Conservation (phyloP, 1,140 invertebrate genomes). For the Drosophila ficusphila region DNA sequence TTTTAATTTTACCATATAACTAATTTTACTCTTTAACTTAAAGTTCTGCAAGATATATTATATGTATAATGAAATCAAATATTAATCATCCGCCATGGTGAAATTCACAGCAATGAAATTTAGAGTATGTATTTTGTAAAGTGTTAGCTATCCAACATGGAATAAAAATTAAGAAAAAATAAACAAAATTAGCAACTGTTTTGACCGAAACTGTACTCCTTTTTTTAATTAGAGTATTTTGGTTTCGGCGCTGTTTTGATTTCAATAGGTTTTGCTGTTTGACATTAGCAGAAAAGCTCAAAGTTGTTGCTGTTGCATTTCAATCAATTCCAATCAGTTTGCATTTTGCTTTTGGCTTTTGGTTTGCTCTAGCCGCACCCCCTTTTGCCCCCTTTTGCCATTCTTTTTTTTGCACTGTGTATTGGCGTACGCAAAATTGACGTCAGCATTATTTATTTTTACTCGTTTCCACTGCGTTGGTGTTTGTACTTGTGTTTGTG, state of each 20-base stretch:
- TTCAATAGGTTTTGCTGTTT: constrained; percentile 15
- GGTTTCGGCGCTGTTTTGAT: neutral
- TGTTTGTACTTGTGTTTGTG: constrained; percentile 20
- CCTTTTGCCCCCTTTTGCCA: neutral
- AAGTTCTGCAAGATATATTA: no score
- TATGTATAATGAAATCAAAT: neutral
- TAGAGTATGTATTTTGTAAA: no score
- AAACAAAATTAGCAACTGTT: neutral
- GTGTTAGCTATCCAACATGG: no score
- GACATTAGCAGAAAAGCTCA: constrained; percentile 29
- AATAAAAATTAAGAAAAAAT: neutral
- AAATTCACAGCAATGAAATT: no score
- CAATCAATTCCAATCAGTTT: constrained; percentile 77
- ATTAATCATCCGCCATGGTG: neutral
- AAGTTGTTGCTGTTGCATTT: constrained; percentile 58
- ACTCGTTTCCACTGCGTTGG: constrained; percentile 59
- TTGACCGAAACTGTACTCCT: neutral
- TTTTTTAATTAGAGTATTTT: neutral
- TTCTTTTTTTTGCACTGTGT: constrained; percentile 11
- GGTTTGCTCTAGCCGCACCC: constrained; percentile 14
- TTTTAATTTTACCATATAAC: no score
- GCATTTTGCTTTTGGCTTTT: constrained; percentile 52
- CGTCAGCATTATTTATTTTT: constrained; percentile 79
- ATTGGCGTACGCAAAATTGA: constrained; percentile 83
- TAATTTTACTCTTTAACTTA: no score